Percentiles rank a stretch among this genome's conserved stretches.
Conservation (phyloP, 2,888 invertebrate genomes). For the Phasia obesa region DNA sequence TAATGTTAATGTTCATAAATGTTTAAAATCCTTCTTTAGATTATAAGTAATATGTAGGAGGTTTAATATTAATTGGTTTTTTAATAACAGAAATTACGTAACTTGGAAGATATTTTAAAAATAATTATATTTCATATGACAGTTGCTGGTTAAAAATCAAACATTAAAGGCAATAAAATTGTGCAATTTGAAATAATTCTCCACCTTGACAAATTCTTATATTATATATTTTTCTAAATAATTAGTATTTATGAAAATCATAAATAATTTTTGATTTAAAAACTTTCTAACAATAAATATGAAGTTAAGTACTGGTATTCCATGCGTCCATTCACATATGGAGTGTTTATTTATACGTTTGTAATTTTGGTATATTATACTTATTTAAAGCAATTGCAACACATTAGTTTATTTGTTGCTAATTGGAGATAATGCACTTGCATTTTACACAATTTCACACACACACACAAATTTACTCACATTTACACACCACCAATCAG, state of each 20-base stretch:
- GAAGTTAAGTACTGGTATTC: slow-evolving; percentile 34
- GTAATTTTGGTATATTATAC: slow-evolving; percentile 60
- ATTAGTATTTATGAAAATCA: background rate
- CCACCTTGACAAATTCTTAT: background rate
- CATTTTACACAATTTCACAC: slow-evolving; percentile 65
- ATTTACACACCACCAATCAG: slow-evolving; percentile 14
- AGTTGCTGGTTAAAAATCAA: too few relatives aligned
- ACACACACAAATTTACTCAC: slow-evolving; percentile 13
- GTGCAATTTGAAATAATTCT: background rate
- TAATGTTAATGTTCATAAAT: background rate
- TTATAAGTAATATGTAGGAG: slow-evolving; percentile 52
- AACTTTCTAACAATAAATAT: slow-evolving; percentile 19
- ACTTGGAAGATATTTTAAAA: background rate
- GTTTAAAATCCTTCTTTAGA: slow-evolving; percentile 42
- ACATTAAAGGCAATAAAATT: too few relatives aligned
- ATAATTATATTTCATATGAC: background rate
- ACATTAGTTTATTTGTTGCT: slow-evolving; percentile 72
- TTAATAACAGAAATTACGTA: background rate
- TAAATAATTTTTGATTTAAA: slow-evolving; percentile 36
- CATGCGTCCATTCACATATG: slow-evolving; percentile 16
- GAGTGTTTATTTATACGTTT: slow-evolving; percentile 7
- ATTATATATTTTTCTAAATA: background rate
- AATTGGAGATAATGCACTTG: slow-evolving; percentile 71
- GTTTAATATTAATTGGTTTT: slow-evolving; percentile 25
- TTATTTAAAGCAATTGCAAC: slow-evolving; percentile 70